These are phyloP conservation scores for Adoxophyes honmai DNA, from an alignment of 1,140 invertebrate species.

Conservation along the genomic window DNA sequence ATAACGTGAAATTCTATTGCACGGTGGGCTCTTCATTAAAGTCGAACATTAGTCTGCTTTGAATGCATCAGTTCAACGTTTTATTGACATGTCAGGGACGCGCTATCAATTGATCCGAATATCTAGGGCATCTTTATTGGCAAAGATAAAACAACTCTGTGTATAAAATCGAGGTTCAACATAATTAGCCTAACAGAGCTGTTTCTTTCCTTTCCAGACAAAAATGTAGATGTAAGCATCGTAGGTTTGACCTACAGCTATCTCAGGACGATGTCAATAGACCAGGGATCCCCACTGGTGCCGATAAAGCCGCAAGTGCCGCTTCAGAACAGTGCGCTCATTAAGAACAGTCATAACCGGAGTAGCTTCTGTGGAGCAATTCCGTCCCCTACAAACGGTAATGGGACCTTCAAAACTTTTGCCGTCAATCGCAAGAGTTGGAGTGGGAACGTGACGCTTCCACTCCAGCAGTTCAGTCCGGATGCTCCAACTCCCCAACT, in stretches of 20 bases:
- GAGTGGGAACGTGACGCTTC: conserved; percentile 74
- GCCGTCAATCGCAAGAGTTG: conserved; percentile 74
- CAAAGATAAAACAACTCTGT: conserved; percentile 44
- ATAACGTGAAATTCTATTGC: conserved; percentile 43
- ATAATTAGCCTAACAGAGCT: conserved; percentile 34
- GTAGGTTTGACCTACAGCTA: conserved; percentile 50
- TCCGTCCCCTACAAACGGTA: conserved; percentile 57
- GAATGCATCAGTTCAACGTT: background rate
- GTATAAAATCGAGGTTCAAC: conserved; percentile 41
- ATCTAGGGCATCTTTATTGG: conserved; percentile 19
- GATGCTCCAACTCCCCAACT: conserved; percentile 55
- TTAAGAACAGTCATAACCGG: conserved; percentile 72
- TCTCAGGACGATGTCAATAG: conserved; percentile 71
- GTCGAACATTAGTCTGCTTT: conserved; percentile 24
- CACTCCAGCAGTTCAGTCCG: conserved; percentile 64
- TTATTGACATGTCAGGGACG: conserved; percentile 27
- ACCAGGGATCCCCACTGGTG: conserved; percentile 73
- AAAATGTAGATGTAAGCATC: conserved; percentile 68
- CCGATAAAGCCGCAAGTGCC: conserved; percentile 74
- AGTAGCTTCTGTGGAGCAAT: conserved; percentile 74
- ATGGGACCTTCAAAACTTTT: conserved; percentile 71
- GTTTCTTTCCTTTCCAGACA: conserved; percentile 67
- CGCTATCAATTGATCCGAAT: conserved; percentile 18
- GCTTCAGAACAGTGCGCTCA: conserved; percentile 70
- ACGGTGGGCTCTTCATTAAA: conserved; percentile 38